Conservation (phyloP, 1,140 invertebrate species). For the Araneus ventricosus region DNA sequence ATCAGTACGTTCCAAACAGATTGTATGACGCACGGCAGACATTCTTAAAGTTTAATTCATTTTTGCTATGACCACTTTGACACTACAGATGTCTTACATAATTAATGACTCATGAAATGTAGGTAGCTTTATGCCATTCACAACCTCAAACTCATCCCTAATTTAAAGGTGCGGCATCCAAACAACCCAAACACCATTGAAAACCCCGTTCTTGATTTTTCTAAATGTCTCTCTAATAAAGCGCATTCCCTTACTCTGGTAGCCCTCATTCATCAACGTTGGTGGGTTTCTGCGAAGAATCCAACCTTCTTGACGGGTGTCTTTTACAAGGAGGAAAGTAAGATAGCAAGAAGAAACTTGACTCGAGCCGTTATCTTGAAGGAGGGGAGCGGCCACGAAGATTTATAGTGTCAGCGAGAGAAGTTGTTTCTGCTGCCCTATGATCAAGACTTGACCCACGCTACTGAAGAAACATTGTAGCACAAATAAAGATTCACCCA, state of each 20-base stretch:
- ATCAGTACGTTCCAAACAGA: too few relatives aligned
- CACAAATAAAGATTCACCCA: conserved; percentile 63
- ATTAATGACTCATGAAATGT: neutral
- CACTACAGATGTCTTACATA: neutral
- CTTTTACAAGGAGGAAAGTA: conserved; percentile 17
- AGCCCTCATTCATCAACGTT: neutral
- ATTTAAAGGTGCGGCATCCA: too few relatives aligned
- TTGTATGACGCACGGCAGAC: too few relatives aligned
- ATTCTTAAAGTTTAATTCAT: too few relatives aligned
- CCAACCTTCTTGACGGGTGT: neutral
- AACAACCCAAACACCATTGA: neutral
- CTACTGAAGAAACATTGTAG: conserved; percentile 67
- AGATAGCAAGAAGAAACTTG: neutral
- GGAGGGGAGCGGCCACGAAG: conserved; percentile 44
- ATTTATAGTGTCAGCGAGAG: conserved; percentile 58
- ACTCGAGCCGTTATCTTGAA: conserved; percentile 14
- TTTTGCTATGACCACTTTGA: too few relatives aligned
- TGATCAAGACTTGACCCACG: conserved; percentile 63
- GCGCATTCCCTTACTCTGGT: neutral
- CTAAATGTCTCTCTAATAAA: conserved; percentile 5
- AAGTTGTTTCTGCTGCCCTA: conserved; percentile 58
- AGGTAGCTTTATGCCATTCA: neutral
- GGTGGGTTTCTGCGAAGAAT: neutral
- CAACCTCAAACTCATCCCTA: too few relatives aligned
- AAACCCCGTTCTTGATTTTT: neutral